Evolutionary conservation across 1,140 invertebrate genomes (phyloP).

Genomic region (Drosophila kepulauana): DNA sequence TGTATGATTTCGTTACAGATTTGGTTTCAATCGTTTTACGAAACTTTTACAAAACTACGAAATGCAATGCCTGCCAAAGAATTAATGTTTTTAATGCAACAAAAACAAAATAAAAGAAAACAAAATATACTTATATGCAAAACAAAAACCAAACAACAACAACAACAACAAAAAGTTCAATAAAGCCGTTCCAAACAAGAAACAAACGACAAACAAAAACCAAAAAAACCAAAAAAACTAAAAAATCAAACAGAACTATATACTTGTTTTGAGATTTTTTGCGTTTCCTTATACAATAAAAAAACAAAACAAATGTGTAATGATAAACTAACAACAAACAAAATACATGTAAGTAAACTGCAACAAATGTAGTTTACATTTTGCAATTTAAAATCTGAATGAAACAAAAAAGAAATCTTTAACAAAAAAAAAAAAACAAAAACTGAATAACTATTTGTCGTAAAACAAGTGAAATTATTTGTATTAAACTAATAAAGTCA

Average conservation of each 20-base stretch:
- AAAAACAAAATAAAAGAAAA: conserved; percentile 56
- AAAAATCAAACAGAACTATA: conserved; percentile 60
- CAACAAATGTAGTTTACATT: conserved; percentile 41
- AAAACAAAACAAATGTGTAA: conserved; percentile 20
- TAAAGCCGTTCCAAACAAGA: conserved; percentile 83
- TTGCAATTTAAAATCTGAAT: conserved; percentile 48
- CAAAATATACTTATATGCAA: conserved; percentile 76
- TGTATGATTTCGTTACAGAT: conserved; percentile 45
- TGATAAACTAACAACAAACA: conserved; percentile 23
- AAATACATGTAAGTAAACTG: conserved; percentile 20
- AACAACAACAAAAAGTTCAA: conserved; percentile 84
- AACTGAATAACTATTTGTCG: conserved; percentile 71
- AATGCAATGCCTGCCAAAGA: conserved; percentile 84
- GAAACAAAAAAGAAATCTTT: conserved; percentile 7
- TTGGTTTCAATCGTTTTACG: conserved; percentile 61
- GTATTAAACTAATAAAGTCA: conserved; percentile 77
- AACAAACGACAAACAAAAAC: conserved; percentile 56
- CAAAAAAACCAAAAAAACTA: conserved; percentile 39
- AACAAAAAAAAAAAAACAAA: conserved; percentile 21
- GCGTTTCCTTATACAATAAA: conserved; percentile 70
- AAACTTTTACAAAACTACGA: conserved; percentile 84
- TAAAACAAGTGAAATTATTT: conserved; percentile 75
- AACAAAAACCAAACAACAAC: conserved; percentile 63
- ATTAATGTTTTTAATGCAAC: conserved; percentile 77
- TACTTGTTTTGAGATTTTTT: conserved; percentile 74